Conservation (phyloP, 2,888 invertebrate genomes). For the Cistogaster globosa region DNA sequence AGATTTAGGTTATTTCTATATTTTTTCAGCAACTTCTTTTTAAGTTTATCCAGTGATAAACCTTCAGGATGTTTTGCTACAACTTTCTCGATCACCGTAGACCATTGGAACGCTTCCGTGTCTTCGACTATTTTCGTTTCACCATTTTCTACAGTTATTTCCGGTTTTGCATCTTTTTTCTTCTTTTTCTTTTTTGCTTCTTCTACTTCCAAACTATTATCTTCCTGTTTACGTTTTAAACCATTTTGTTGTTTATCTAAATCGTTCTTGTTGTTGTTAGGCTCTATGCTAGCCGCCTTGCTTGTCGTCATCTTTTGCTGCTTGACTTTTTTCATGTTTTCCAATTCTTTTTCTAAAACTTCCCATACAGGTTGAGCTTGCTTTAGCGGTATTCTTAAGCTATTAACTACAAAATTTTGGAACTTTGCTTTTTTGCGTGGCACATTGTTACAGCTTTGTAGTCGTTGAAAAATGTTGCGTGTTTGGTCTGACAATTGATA, state of each 20-base stretch:
- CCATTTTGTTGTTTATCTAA: constrained; percentile 79
- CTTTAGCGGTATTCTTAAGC: constrained; percentile 85
- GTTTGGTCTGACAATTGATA: constrained; percentile 83
- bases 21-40: constrained; percentile 89
- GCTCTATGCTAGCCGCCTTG: constrained; percentile 70
- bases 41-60: constrained; percentile 88
- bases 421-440: constrained; percentile 94
- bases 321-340: constrained; percentile 81
- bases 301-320: constrained; percentile 73
- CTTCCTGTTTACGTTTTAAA: constrained; percentile 79
- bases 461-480: constrained; percentile 86
- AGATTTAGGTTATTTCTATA: constrained; percentile 83
- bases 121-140: not conserved
- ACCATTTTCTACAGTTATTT: constrained; percentile 28
- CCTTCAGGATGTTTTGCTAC: constrained; percentile 84
- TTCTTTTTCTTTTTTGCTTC: constrained; percentile 55
- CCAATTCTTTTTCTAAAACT: constrained; percentile 84
- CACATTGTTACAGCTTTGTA: constrained; percentile 90
- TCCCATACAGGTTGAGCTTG: constrained; percentile 88
- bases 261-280: constrained; percentile 37
- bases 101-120: constrained; percentile 77
- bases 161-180: constrained; percentile 12
- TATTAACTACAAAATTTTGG: constrained; percentile 89
- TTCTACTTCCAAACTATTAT: constrained; percentile 42
- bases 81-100: constrained; percentile 74